These are phyloP conservation scores for Halcyon chelicuti DNA, from an alignment of 2,797 vertebrate species.

Conservation along the genomic window DNA sequence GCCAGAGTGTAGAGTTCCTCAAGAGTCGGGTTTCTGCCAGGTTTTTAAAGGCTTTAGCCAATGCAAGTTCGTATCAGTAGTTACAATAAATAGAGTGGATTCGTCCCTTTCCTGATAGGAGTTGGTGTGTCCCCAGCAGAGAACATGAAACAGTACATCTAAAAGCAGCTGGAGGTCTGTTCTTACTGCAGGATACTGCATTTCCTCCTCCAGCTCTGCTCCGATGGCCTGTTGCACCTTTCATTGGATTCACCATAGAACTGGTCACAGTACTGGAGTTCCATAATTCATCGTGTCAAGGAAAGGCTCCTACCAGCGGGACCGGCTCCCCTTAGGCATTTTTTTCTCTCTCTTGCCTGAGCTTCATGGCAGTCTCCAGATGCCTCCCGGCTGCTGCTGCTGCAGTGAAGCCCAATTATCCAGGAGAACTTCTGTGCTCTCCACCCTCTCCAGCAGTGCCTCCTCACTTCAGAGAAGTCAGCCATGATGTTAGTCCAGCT, in stretches of 20 bases:
- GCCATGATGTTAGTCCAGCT: neutral
- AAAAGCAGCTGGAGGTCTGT: neutral
- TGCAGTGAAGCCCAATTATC: neutral
- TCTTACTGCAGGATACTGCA: neutral
- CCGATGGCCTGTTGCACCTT: neutral
- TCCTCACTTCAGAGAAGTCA: neutral
- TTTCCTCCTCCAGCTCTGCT: neutral
- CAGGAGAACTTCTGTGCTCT: neutral
- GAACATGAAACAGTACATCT: neutral
- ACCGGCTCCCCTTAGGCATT: neutral
- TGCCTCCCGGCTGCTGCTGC: neutral
- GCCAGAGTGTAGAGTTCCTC: neutral
- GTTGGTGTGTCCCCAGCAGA: neutral
- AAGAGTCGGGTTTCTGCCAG: conserved; percentile 10
- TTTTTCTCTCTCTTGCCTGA: accelerated
- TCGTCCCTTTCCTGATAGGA: neutral
- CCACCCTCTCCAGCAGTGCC: neutral
- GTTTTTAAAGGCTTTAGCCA: neutral
- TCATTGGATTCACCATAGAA: neutral
- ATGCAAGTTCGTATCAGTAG: neutral
- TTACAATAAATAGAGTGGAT: neutral
- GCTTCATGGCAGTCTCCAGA: neutral
- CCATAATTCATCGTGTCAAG: neutral
- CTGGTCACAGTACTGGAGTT: accelerated
- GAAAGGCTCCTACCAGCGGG: neutral